A percentile compares a stretch with the other conserved stretches of the same genome.
Conservation (phyloP, 2,113 vertebrate genomes). For the Tapirus terrestris region DNA sequence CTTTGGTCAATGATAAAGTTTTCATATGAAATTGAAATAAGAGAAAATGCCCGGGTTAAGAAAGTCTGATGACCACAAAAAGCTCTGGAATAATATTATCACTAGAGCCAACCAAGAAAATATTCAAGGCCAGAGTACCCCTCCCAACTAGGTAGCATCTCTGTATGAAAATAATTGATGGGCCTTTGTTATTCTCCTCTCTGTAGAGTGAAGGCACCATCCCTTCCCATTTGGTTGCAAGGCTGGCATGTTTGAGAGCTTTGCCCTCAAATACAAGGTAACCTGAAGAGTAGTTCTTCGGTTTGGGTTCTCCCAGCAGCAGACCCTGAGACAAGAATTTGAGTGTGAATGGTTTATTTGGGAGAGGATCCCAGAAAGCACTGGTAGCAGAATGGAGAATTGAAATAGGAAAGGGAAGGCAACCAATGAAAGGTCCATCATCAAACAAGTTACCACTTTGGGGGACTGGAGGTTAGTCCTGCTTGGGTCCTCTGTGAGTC, state of each 20-base stretch:
- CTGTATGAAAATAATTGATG: not conserved
- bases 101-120: not conserved
- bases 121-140: not conserved
- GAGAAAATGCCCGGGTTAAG: not conserved
- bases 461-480: not conserved
- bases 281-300: not conserved
- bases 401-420: not conserved
- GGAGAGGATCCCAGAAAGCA: not conserved
- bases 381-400: too few species aligned
- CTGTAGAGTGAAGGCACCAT: too few species aligned
- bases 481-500: not conserved
- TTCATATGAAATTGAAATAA: slow-evolving; percentile 19
- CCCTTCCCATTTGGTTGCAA: not conserved
- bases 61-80: not conserved
- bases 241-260: not conserved
- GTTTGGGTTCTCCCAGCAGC: not conserved
- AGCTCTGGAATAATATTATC: not conserved
- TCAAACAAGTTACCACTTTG: not conserved
- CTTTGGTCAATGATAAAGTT: not conserved
- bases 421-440: not conserved
- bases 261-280: not conserved
- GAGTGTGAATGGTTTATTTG: not conserved
- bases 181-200: not conserved
- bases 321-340: not conserved
- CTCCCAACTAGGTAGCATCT: not conserved